Evolutionary conservation across 1,140 invertebrate species (phyloP).

Genomic region (Achatina immaculata): DNA sequence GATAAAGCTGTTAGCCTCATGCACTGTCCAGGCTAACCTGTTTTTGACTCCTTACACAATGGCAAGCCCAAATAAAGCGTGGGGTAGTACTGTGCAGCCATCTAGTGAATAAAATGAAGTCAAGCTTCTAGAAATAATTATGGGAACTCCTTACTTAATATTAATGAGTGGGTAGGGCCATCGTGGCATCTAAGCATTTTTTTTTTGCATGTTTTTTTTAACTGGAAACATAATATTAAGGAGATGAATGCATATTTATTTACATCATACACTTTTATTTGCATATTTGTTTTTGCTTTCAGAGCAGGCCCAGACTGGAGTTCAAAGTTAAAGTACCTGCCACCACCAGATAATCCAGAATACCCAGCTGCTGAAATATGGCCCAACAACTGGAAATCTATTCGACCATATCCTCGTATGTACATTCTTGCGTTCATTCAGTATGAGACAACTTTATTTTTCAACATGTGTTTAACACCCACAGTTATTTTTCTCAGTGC

Average conservation of each 20-base stretch:
- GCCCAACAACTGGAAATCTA: constrained; percentile 62
- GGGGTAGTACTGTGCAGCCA: too few relatives aligned
- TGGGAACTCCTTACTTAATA: too few relatives aligned
- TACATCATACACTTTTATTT: not conserved
- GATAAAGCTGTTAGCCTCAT: too few relatives aligned
- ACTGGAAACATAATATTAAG: not conserved
- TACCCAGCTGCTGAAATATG: constrained; percentile 64
- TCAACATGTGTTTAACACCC: not conserved
- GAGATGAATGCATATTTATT: not conserved
- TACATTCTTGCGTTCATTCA: too few relatives aligned
- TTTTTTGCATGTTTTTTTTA: too few relatives aligned
- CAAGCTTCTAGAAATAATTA: too few relatives aligned
- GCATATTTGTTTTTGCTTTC: constrained; percentile 22
- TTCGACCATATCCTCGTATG: constrained; percentile 64
- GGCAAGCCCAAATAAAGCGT: too few relatives aligned
- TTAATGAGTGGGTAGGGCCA: too few relatives aligned
- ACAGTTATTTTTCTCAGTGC: not conserved
- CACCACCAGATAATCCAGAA: constrained; percentile 55
- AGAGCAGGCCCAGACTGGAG: constrained; percentile 65
- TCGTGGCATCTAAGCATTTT: too few relatives aligned
- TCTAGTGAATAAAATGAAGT: too few relatives aligned
- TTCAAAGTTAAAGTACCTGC: constrained; percentile 58
- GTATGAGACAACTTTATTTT: not conserved
- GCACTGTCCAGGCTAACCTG: too few relatives aligned
- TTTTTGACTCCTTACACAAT: too few relatives aligned